phyloP scores from a whole-genome alignment of 1,140 invertebrate genomes.

The Drosophila ironensis region DNA sequence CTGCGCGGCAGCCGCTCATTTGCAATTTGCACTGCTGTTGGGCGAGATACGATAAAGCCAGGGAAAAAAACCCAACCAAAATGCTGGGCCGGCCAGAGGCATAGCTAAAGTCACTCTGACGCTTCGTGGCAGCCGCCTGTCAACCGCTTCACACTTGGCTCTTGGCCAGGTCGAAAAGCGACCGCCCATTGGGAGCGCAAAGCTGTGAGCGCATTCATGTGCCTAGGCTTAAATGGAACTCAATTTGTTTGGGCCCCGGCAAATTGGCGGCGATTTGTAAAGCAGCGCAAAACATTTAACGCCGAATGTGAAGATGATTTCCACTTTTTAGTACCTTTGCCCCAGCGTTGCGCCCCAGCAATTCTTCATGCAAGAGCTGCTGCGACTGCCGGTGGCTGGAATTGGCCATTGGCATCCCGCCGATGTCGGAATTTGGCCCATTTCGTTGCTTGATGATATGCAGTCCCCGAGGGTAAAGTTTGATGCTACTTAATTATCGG shows the following conservation, averaged over 20 bases:
- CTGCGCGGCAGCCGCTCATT: slow-evolving; percentile 59
- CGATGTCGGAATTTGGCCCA: slow-evolving; percentile 7
- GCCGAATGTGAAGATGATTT: slow-evolving; percentile 47
- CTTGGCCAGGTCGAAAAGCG: slow-evolving; percentile 12
- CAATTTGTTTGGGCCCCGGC: slow-evolving; percentile 37
- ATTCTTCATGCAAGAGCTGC: slow-evolving; percentile 51
- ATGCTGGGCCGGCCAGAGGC: slow-evolving; percentile 10
- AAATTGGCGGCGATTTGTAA: slow-evolving; percentile 56
- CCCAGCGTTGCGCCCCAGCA: slow-evolving; percentile 42
- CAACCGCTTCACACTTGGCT: slow-evolving; percentile 67
- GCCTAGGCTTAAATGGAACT: slow-evolving; percentile 36
- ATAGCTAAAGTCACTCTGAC: slow-evolving; percentile 63
- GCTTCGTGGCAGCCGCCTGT: slow-evolving; percentile 74
- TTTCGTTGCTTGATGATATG: slow-evolving; percentile 41
- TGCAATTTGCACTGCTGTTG: slow-evolving; percentile 56
- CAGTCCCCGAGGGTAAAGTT: slow-evolving; percentile 4
- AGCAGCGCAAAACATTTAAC: slow-evolving; percentile 48
- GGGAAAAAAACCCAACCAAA: slow-evolving; percentile 14
- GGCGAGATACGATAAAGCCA: not conserved
- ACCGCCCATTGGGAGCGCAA: slow-evolving; percentile 60
- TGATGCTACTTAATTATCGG: slow-evolving; percentile 56
- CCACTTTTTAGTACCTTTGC: slow-evolving; percentile 35
- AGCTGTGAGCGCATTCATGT: slow-evolving; percentile 19
- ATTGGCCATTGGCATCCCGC: slow-evolving; percentile 12
- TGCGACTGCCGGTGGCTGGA: slow-evolving; percentile 25